Evolutionary conservation across 2,113 vertebrate genomes (phyloP).

Genomic region (Ophthalmotilapia sp.): DNA sequence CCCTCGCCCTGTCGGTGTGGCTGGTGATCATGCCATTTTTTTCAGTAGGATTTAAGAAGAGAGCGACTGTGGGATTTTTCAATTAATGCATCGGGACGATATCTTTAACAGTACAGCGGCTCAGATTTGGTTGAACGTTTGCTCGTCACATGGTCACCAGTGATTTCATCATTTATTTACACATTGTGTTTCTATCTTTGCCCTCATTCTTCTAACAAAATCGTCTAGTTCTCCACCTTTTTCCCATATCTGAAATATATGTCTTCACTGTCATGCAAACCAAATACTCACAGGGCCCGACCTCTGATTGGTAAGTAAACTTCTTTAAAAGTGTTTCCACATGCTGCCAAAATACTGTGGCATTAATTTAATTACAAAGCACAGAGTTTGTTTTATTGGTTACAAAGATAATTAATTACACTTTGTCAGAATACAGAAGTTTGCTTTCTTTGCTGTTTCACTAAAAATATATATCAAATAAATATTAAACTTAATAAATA

Average conservation of each 20-base stretch:
- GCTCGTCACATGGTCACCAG: not conserved
- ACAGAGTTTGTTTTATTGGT: not conserved
- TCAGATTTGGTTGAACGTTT: not conserved
- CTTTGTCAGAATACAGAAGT: not conserved
- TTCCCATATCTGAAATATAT: rapidly evolving
- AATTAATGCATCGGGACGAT: not conserved
- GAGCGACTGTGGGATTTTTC: rapidly evolving
- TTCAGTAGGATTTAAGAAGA: not conserved
- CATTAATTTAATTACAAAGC: not conserved
- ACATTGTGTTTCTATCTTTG: not conserved
- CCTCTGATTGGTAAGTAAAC: not conserved
- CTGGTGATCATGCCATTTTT: not conserved
- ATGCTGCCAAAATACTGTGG: not conserved
- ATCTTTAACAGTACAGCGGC: not conserved
- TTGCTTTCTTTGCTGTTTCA: not conserved
- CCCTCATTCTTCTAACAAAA: not conserved
- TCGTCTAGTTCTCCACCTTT: not conserved
- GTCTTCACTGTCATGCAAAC: not conserved
- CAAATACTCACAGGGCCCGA: not conserved
- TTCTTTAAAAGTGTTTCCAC: not conserved
- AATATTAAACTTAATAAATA: not conserved
- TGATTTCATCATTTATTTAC: not conserved
- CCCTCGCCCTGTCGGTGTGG: rapidly evolving
- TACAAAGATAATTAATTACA: not conserved
- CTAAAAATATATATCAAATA: not conserved